Conservation (phyloP, 2,888 invertebrate species). For the Dioctria linearis region DNA sequence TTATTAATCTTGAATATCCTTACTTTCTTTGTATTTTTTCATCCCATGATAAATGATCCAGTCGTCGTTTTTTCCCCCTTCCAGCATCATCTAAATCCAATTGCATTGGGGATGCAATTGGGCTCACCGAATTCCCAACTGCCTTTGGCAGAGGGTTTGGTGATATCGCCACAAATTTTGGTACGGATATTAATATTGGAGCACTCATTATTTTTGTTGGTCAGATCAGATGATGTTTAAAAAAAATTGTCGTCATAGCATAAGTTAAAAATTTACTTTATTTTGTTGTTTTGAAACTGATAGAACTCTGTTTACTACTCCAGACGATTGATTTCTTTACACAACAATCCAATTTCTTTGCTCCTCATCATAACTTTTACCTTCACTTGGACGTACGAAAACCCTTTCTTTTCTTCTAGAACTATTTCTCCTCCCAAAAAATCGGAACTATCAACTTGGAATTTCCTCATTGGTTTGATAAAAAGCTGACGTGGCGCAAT, state of each 20-base stretch:
- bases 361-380: conserved; percentile 33
- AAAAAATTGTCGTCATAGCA: conserved; percentile 18
- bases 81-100: conserved; percentile 29
- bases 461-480: conserved; percentile 2
- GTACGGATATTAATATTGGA: conserved; percentile 67
- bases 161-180: conserved; percentile 67
- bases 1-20: conserved; percentile 68
- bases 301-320: conserved; percentile 17
- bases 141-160: conserved; percentile 63
- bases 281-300: neutral
- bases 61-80: conserved; percentile 78
- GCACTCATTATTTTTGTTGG: conserved; percentile 56
- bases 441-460: neutral
- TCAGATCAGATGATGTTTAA: neutral
- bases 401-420: neutral
- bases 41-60: conserved; percentile 89
- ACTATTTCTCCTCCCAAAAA: neutral
- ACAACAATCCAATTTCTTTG: neutral
- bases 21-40: conserved; percentile 91
- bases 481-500: conserved; percentile 45
- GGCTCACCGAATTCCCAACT: conserved; percentile 56
- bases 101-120: conserved; percentile 56
- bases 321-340: neutral
- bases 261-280: neutral
- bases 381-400: neutral